These are phyloP conservation scores for Otolemur crassicaudatus DNA, from an alignment of 2,797 vertebrate genomes.

Conservation along the genomic window DNA sequence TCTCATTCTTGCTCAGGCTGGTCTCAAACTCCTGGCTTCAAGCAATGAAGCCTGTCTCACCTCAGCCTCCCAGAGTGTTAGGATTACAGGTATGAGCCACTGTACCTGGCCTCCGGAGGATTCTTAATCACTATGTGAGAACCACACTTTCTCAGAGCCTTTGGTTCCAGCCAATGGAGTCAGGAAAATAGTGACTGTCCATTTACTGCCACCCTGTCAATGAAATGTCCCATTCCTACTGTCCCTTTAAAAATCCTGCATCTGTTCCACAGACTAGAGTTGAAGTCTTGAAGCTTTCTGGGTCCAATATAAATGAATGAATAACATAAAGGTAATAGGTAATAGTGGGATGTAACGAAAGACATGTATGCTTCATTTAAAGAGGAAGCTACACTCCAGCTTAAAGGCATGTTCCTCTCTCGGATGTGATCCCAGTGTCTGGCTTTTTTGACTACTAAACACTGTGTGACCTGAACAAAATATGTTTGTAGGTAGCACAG, in stretches of 20 bases:
- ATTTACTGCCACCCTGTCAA: background rate
- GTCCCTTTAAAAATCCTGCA: slow-evolving; percentile 39
- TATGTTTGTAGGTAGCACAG: background rate
- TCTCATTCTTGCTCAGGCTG: background rate
- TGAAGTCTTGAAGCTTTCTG: slow-evolving; percentile 11
- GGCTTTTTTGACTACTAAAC: background rate
- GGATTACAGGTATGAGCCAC: background rate
- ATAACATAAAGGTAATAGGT: background rate
- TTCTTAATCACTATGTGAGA: background rate
- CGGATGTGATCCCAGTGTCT: background rate
- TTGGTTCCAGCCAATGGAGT: background rate
- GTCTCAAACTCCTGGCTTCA: background rate
- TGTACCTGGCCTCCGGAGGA: background rate
- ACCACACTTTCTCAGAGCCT: background rate
- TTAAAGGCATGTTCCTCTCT: background rate
- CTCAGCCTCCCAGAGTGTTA: background rate
- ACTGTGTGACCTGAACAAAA: background rate
- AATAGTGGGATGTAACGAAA: background rate
- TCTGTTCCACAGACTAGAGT: background rate
- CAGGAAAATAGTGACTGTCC: background rate
- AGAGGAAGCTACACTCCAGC: background rate
- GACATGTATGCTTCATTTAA: background rate
- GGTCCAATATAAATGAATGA: background rate
- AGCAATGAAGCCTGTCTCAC: background rate
- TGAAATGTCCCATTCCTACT: background rate